Percentiles rank a stretch among this genome's conserved stretches.
Evolutionary conservation across 2,113 vertebrate species (phyloP).

Genomic region (Miniopterus natalensis): DNA sequence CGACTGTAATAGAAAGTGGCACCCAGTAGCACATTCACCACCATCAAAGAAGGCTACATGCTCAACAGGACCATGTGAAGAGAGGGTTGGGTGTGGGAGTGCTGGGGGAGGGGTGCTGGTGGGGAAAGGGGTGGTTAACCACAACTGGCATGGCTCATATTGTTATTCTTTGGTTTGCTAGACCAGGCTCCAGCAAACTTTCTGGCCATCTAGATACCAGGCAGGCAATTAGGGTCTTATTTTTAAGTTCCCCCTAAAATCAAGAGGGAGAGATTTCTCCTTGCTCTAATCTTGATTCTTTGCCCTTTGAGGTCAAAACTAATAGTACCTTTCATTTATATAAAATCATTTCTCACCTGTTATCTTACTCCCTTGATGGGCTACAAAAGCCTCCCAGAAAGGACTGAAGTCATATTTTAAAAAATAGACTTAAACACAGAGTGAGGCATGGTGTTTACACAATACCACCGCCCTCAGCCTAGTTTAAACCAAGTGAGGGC

Average conservation of each 20-base stretch:
- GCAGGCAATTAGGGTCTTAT: background rate
- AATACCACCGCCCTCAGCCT: background rate
- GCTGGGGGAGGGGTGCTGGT: background rate
- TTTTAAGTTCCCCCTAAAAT: background rate
- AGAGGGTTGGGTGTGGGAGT: background rate
- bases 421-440: conserved; percentile 31
- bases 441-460: background rate
- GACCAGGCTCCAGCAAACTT: conserved; percentile 2
- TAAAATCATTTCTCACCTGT: background rate
- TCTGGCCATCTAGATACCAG: background rate
- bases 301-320: conserved; percentile 40
- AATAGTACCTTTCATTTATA: conserved; percentile 5
- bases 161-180: background rate
- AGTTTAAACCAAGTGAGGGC: background rate
- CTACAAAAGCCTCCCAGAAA: conserved; percentile 18
- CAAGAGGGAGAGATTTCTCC: background rate
- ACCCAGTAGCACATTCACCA: background rate
- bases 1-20: background rate
- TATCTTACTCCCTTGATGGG: background rate
- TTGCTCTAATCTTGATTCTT: conserved; percentile 37
- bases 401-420: conserved; percentile 38
- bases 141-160: background rate
- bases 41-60: background rate
- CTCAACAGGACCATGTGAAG: background rate
- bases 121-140: background rate